These are phyloP conservation scores for Eublepharis macularius DNA, from an alignment of 2,113 vertebrate species.

Conservation along the genomic window DNA sequence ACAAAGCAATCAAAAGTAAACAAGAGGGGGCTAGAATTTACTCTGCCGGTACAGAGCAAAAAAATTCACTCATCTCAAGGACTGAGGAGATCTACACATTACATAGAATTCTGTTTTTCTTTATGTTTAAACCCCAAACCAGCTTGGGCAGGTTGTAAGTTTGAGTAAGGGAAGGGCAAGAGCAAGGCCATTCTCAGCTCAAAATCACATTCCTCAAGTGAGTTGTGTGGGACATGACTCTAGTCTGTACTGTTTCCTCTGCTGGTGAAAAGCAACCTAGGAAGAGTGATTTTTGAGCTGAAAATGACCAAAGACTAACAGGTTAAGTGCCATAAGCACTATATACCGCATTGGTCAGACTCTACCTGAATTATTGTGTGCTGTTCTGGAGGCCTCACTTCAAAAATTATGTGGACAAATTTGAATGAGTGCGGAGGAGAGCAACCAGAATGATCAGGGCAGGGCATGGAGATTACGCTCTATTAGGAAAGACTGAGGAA, in stretches of 20 bases:
- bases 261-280: not conserved
- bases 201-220: not conserved
- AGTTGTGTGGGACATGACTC: not conserved
- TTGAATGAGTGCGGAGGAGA: no score
- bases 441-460: no score
- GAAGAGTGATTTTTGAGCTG: not conserved
- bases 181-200: not conserved
- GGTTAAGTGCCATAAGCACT: no score
- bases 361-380: no score
- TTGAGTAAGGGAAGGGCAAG: not conserved
- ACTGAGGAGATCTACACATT: not conserved
- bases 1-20: slow-evolving; percentile 77
- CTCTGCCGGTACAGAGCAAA: slow-evolving; percentile 52
- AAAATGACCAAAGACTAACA: not conserved
- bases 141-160: not conserved
- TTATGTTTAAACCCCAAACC: not conserved
- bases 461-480: no score
- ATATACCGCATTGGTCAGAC: no score
- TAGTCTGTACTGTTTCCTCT: not conserved
- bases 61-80: slow-evolving; percentile 40
- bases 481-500: no score
- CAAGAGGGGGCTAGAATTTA: slow-evolving; percentile 62
- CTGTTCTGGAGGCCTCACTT: no score
- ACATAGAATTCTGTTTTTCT: not conserved
- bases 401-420: no score